These are phyloP conservation scores for Hydrolagus affinis DNA, from an alignment of 2,113 vertebrate species.

Conservation along the genomic window DNA sequence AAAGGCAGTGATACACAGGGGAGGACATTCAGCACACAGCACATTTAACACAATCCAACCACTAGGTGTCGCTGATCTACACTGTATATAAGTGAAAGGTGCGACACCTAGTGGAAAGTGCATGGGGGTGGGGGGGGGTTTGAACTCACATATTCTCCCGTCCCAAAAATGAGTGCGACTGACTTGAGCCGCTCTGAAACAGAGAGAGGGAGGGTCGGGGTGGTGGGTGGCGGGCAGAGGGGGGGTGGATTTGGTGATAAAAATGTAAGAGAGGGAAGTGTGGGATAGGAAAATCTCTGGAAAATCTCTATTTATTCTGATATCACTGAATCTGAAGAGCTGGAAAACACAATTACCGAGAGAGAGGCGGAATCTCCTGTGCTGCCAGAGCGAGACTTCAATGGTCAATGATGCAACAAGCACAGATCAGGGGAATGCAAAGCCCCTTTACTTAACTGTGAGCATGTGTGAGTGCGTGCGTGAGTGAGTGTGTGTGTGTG, in stretches of 20 bases:
- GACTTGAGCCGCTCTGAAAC: background rate
- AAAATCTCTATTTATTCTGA: slow-evolving; percentile 20
- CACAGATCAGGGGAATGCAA: background rate
- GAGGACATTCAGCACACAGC: background rate
- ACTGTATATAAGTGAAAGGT: background rate
- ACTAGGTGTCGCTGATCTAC: background rate
- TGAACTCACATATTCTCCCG: background rate
- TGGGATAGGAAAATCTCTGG: background rate
- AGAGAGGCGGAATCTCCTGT: background rate
- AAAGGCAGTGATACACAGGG: too few species aligned
- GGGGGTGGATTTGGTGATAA: background rate
- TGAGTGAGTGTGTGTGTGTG: too few species aligned
- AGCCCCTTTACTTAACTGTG: background rate
- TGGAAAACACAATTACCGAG: slow-evolving; percentile 11
- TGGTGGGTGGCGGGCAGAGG: too few species aligned
- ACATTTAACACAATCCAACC: background rate
- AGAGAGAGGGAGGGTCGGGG: too few species aligned
- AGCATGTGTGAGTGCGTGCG: too few species aligned
- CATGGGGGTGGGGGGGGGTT: slow-evolving; percentile 36
- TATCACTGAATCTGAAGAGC: slow-evolving; percentile 11
- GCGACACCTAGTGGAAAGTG: slow-evolving; percentile 34
- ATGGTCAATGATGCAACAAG: slow-evolving; percentile 11
- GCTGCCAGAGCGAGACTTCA: background rate
- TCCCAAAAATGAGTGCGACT: background rate
- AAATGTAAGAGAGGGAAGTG: background rate